phyloP scores from a whole-genome alignment of 2,797 vertebrate species.

The Psittacula derbiana region DNA sequence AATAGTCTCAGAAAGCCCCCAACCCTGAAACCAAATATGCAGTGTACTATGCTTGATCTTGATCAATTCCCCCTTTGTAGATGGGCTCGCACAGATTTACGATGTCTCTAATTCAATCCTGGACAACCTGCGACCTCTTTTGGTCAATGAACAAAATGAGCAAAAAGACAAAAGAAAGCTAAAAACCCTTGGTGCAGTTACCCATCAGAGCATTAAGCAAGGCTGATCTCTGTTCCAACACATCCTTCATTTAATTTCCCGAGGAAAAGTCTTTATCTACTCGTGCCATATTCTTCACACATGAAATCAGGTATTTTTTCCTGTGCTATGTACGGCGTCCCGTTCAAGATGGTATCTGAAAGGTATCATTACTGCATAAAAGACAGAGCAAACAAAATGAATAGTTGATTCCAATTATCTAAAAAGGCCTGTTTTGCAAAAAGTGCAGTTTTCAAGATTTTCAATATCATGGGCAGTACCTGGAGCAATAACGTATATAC shows the following conservation, averaged over 20 bases:
- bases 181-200: not conserved
- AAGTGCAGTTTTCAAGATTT: not conserved
- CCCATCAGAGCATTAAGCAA: not conserved
- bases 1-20: not conserved
- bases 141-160: conserved; percentile 43
- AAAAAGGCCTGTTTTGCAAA: not conserved
- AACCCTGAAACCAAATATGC: not conserved
- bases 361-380: not conserved
- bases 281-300: not conserved
- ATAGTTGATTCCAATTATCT: not conserved
- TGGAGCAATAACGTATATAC: not conserved
- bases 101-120: conserved; percentile 15
- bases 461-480: not conserved
- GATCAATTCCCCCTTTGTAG: not conserved
- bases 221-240: not conserved
- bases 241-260: not conserved
- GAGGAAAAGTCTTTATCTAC: not conserved
- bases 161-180: not conserved
- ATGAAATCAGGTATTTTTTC: not conserved
- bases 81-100: not conserved
- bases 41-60: not conserved
- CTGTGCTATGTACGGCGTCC: rapidly evolving
- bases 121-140: conserved; percentile 72
- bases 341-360: not conserved
- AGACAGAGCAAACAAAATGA: not conserved